phyloP scores from a whole-genome alignment of 2,113 vertebrate genomes.

The Megaceryle torquata region DNA sequence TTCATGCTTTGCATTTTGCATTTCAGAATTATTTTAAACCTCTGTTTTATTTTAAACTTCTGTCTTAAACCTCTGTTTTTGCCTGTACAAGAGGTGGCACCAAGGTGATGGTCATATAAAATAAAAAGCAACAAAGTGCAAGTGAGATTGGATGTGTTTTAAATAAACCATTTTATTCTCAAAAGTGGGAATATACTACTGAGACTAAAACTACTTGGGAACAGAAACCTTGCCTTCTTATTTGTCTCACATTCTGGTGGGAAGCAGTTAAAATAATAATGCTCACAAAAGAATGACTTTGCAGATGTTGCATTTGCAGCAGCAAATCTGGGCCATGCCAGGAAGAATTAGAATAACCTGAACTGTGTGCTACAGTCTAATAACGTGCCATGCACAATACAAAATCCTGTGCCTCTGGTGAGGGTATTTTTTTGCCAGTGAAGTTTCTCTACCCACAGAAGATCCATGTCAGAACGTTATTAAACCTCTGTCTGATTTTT shows the following conservation, averaged over 20 bases:
- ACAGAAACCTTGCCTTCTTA: not conserved
- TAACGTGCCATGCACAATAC: not conserved
- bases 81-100: not conserved
- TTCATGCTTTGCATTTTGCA: not conserved
- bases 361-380: not conserved
- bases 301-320: conserved; percentile 2
- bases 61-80: not conserved
- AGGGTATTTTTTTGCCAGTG: not conserved
- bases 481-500: not conserved
- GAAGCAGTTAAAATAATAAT: conserved; percentile 1
- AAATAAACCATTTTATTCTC: not conserved
- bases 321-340: conserved; percentile 10
- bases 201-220: not conserved
- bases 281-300: conserved; percentile 20
- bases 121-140: conserved; percentile 6
- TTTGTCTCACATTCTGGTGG: not conserved
- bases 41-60: not conserved
- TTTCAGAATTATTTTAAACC: not conserved
- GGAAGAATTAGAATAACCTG: conserved; percentile 31
- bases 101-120: not conserved
- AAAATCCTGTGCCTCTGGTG: not conserved
- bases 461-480: not conserved
- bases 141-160: not conserved
- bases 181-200: not conserved
- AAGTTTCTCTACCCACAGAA: not conserved